These are phyloP conservation scores for Prunella himalayana DNA, from an alignment of 2,113 vertebrate species.

Conservation along the genomic window DNA sequence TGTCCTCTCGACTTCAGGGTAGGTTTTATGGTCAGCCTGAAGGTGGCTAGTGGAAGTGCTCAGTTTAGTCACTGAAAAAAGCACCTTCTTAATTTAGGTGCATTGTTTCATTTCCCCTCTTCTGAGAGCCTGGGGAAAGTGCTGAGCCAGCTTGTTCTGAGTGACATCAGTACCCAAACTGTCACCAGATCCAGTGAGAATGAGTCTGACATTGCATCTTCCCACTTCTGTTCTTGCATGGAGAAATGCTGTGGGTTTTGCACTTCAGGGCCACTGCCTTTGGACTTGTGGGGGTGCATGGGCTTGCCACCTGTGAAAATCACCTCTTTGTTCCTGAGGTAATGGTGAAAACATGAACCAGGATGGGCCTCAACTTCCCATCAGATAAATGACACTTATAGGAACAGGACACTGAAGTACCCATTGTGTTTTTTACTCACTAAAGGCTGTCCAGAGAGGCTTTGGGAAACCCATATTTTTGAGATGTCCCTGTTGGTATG, in stretches of 20 bases:
- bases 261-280: background rate
- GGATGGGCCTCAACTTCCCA: background rate
- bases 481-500: background rate
- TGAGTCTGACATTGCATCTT: background rate
- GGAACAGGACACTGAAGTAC: background rate
- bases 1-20: background rate
- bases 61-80: background rate
- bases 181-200: background rate
- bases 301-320: background rate
- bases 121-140: background rate
- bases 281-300: background rate
- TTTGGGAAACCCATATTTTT: background rate
- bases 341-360: background rate
- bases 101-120: constrained; percentile 4
- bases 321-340: background rate
- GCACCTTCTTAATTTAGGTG: background rate
- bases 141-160: background rate
- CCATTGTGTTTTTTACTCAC: background rate
- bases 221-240: background rate
- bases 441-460: background rate
- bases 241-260: background rate
- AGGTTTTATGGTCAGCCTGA: background rate
- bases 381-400: background rate
- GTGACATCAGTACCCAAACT: background rate
- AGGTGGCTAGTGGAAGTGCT: background rate